These are phyloP conservation scores for Kryptopterus vitreolus DNA, from an alignment of 2,797 vertebrate species.

Conservation along the genomic window DNA sequence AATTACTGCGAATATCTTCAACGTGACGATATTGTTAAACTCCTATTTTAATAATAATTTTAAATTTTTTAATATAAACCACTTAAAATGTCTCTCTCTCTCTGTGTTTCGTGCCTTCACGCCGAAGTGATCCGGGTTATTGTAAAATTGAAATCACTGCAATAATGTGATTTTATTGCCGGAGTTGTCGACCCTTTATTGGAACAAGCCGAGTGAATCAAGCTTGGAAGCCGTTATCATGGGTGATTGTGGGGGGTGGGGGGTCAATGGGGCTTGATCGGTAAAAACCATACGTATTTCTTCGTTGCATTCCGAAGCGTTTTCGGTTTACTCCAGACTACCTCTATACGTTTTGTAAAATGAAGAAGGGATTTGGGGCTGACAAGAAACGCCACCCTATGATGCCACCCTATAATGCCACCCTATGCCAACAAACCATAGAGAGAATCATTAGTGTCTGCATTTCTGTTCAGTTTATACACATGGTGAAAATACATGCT, in stretches of 20 bases:
- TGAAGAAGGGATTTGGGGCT: neutral
- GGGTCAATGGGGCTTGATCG: no score
- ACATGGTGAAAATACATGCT: neutral
- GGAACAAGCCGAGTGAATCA: neutral
- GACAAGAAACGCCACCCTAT: slow-evolving; percentile 18
- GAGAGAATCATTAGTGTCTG: slow-evolving; percentile 1
- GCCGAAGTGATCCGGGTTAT: neutral
- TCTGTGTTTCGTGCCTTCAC: no score
- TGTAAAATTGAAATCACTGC: neutral
- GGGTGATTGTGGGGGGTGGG: no score
- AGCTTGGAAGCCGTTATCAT: neutral
- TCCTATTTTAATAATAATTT: neutral
- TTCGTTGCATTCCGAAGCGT: neutral
- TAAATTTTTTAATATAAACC: neutral
- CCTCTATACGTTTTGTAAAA: neutral
- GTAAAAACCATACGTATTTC: neutral
- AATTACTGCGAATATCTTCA: neutral
- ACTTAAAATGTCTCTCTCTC: neutral
- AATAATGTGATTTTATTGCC: neutral
- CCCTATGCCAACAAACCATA: neutral
- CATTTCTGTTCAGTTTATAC: neutral
- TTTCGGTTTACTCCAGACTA: neutral
- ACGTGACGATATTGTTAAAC: neutral
- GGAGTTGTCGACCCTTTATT: neutral
- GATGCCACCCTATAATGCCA: slow-evolving; percentile 12